Evolutionary conservation across 2,113 vertebrate species (phyloP).

Genomic region (Herpetotheres cachinnans): DNA sequence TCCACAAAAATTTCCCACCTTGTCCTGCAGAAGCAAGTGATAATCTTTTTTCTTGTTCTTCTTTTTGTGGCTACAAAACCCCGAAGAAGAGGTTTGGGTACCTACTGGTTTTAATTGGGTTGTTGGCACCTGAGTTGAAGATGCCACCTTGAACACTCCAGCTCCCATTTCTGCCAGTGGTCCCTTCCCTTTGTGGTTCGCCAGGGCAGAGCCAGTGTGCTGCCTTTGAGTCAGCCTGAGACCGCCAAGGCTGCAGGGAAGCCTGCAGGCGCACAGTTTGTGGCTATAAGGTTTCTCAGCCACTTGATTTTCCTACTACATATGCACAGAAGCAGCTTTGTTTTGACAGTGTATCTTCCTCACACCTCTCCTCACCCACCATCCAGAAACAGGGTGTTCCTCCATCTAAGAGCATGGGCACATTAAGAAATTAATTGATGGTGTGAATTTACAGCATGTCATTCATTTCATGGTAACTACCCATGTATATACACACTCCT

Average conservation of each 20-base stretch:
- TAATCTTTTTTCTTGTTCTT: neutral
- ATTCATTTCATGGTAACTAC: conserved; percentile 7
- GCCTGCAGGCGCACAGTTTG: neutral
- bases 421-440: neutral
- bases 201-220: neutral
- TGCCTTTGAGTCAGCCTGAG: neutral
- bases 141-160: neutral
- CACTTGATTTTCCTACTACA: neutral
- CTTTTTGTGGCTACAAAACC: neutral
- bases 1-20: neutral
- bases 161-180: neutral
- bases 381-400: conserved; percentile 11
- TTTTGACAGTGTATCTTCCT: conserved; percentile 12
- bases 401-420: neutral
- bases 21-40: neutral
- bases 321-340: neutral
- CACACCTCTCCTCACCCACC: neutral
- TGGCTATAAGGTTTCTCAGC: neutral
- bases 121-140: neutral
- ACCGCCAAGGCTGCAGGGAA: fast-evolving
- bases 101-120: neutral
- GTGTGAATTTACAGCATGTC: neutral
- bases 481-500: neutral
- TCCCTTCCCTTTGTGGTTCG: neutral
- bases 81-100: neutral